phyloP scores from a whole-genome alignment of 2,797 vertebrate species.

The Neopelma chrysocephalum region DNA sequence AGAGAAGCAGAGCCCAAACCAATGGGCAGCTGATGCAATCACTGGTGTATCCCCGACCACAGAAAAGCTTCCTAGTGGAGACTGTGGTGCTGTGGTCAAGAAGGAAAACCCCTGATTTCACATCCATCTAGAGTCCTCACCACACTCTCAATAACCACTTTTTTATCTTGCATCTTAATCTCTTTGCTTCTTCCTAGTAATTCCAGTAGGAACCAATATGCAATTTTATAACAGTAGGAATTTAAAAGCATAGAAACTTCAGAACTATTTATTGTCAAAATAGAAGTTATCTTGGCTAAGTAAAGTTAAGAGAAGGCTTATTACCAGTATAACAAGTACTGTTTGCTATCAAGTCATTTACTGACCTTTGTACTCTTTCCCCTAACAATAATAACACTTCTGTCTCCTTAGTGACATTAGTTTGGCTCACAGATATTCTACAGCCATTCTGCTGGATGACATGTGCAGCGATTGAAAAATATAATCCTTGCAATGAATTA shows the following conservation, averaged over 20 bases:
- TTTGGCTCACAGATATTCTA: slow-evolving; percentile 8
- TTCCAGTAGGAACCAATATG: neutral
- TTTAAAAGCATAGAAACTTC: neutral
- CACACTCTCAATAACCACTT: neutral
- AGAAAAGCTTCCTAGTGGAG: neutral
- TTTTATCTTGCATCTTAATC: neutral
- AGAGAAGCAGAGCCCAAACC: neutral
- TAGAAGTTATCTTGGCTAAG: neutral
- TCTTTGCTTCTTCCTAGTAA: neutral
- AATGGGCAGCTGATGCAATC: neutral
- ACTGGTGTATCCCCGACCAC: neutral
- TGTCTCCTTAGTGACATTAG: slow-evolving; percentile 20
- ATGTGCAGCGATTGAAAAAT: slow-evolving; percentile 17
- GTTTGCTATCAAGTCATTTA: neutral
- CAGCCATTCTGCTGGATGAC: neutral
- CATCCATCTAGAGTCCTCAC: neutral
- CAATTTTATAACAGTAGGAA: neutral
- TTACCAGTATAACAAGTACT: neutral
- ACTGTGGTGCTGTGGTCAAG: neutral
- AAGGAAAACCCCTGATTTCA: neutral
- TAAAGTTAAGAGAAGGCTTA: neutral
- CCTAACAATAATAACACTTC: neutral
- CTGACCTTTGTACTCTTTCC: neutral
- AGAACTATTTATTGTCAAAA: neutral
- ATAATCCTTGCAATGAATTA: slow-evolving; percentile 66